phyloP scores from a whole-genome alignment of 2,113 vertebrate species.

The Paraplagusia blochii region DNA sequence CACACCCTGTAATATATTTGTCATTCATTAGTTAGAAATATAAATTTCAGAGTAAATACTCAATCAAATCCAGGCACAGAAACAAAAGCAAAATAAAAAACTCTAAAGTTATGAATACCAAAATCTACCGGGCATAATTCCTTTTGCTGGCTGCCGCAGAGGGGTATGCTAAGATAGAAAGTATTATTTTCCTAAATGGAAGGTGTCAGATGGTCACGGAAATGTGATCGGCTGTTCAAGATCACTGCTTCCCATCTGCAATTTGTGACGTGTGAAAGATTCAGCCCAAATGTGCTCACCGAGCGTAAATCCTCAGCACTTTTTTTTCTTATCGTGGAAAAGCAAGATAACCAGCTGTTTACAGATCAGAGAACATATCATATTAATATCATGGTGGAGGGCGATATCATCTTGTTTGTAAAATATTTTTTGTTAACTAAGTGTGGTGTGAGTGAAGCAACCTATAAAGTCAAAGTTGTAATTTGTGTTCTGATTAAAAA shows the following conservation, averaged over 20 bases:
- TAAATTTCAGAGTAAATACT: constrained; percentile 52
- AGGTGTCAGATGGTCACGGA: constrained; percentile 99
- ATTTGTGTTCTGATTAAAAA: constrained; percentile 54
- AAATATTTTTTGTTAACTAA: constrained; percentile 82
- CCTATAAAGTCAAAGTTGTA: constrained; percentile 69
- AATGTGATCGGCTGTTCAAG: constrained; percentile 99
- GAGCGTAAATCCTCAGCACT: constrained; percentile 98
- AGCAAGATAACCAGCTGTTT: constrained; percentile 99
- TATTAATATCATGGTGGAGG: constrained; percentile 97
- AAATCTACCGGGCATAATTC: constrained; percentile 96
- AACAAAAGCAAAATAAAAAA: constrained; percentile 65
- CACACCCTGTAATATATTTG: no score
- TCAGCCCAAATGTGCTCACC: constrained; percentile 99
- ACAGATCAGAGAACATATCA: constrained; percentile 99
- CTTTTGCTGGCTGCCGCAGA: constrained; percentile 95
- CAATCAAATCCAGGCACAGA: constrained; percentile 60
- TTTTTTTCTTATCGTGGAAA: constrained; percentile 98
- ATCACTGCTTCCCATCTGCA: constrained; percentile 99
- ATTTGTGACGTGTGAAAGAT: constrained; percentile 99
- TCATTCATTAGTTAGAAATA: no score
- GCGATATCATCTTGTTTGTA: constrained; percentile 83
- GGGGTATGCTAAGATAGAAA: constrained; percentile 99
- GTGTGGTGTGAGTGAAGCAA: constrained; percentile 72
- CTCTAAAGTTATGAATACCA: constrained; percentile 72
- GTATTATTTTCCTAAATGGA: constrained; percentile 99